Evolutionary conservation across 2,113 vertebrate genomes (phyloP).

Genomic region (Pica pica): DNA sequence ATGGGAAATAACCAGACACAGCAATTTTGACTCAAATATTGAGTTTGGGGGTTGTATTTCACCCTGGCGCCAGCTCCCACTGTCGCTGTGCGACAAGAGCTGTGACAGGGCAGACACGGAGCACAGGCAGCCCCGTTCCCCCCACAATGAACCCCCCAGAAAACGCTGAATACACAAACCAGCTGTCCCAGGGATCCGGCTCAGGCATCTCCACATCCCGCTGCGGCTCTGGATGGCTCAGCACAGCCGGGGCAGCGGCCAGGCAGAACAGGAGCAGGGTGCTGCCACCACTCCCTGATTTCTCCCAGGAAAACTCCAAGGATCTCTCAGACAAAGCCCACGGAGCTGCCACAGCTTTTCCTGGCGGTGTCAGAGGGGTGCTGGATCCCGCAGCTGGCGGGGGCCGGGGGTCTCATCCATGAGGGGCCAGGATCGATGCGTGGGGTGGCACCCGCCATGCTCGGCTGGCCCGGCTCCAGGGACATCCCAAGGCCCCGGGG

Average conservation of each 20-base stretch:
- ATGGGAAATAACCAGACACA: neutral
- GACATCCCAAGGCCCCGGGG: accelerated
- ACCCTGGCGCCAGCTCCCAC: neutral
- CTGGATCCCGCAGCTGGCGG: neutral
- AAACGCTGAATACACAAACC: neutral
- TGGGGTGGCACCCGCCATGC: accelerated
- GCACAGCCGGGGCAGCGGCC: neutral
- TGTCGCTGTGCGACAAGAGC: accelerated
- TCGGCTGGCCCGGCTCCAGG: accelerated
- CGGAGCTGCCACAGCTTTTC: accelerated
- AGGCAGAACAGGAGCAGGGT: accelerated
- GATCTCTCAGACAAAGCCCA: neutral
- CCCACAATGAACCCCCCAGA: neutral
- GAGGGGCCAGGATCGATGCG: accelerated
- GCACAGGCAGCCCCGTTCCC: accelerated
- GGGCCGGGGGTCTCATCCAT: accelerated
- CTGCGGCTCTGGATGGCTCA: accelerated
- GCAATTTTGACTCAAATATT: neutral
- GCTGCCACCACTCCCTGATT: accelerated
- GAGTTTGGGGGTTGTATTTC: neutral
- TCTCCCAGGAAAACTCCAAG: accelerated
- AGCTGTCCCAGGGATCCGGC: accelerated
- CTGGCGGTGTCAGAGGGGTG: neutral
- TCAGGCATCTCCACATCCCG: accelerated
- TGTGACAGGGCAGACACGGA: accelerated